phyloP scores from a whole-genome alignment of 1,140 invertebrate genomes.

The Phenacoccus solenopsis region DNA sequence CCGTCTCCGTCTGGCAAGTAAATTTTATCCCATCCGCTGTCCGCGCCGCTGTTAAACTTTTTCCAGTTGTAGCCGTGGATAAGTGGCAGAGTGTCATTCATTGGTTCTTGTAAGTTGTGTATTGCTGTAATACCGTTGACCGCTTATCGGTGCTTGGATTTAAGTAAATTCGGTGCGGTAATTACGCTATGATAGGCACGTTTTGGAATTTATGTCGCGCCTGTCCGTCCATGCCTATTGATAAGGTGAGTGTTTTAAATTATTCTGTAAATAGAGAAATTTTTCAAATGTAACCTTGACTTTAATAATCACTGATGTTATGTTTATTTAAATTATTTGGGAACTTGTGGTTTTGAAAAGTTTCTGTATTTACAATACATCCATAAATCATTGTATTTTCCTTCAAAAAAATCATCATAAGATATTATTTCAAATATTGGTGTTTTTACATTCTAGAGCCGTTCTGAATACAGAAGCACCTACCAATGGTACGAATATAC shows the following conservation, averaged over 20 bases:
- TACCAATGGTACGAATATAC: slow-evolving; percentile 87
- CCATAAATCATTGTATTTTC: background rate
- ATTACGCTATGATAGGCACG: slow-evolving; percentile 66
- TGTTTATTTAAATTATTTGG: too few species aligned
- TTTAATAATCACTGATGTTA: background rate
- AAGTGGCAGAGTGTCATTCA: background rate
- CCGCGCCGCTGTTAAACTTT: background rate
- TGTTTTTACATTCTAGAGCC: slow-evolving; percentile 49
- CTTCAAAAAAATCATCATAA: background rate
- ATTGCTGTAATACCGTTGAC: too few species aligned
- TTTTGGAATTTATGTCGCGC: slow-evolving; percentile 87
- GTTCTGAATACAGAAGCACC: slow-evolving; percentile 81
- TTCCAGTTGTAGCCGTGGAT: background rate
- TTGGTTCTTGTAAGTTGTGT: too few species aligned
- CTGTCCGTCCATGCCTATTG: slow-evolving; percentile 83
- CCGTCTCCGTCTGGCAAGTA: slow-evolving; percentile 8
- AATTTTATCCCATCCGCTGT: slow-evolving; percentile 4
- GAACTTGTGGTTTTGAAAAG: background rate
- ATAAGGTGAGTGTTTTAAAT: slow-evolving; percentile 60
- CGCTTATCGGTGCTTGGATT: too few species aligned
- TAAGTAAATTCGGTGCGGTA: too few species aligned
- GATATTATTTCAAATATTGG: slow-evolving; percentile 26
- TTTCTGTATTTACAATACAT: background rate
- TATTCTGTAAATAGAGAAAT: background rate
- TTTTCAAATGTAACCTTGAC: background rate